Base-by-base conservation (phyloP, 2,888 invertebrate genomes). In the Ypsolopha scabrella region DNA sequence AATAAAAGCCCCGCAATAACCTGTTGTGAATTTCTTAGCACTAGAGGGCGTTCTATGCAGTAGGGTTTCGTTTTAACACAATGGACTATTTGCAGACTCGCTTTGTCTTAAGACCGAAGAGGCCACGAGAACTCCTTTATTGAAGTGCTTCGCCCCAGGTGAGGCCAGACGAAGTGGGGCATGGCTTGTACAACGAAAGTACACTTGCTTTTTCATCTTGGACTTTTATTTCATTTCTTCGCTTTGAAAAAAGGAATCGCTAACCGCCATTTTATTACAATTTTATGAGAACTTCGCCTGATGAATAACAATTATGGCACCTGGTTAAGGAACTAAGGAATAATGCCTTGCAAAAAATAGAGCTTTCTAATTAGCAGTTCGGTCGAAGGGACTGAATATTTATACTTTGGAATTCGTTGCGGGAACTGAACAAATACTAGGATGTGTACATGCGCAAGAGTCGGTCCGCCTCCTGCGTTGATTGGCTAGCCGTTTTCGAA, bases 401-500 rank as follows among this genome's bases (percentile, higher is more conserved):
- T 36, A 50, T 49, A 10, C 10, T 37, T 9, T 36, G 13, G 47
- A 36, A 46, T 34, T 36, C 10, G 33, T 46, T 44, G 45, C 34
- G 37, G 36, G 43, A 37, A 37, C 35, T 13, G 41, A 9, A 43
- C 11, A 38, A 44, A 11, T 48, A 44, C 49, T 14, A 44, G 49
- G 38, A 39, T 33, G 45, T 38, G 2, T 39, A 10, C 24, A 37
- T 83, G 85, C 85, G 85, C 81, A 64, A 60, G 81, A 75, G 82
- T 64, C 57, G 78, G 60, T 66, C 75, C 85, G 83, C 83, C 83
- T 80, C 69, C 68, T 57, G 34, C 67, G 67, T 62, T 65, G 64
- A 85, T 86, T 86, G 85, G 86, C 55, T 63, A 62, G 61, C 69
- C 73, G 72, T 70, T 73, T 75, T 73, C 60, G 66, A 69, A 70